Percentiles rank a stretch among this genome's conserved stretches.
Conservation (phyloP, 2,888 invertebrate genomes). For the Daptonema setosum region DNA sequence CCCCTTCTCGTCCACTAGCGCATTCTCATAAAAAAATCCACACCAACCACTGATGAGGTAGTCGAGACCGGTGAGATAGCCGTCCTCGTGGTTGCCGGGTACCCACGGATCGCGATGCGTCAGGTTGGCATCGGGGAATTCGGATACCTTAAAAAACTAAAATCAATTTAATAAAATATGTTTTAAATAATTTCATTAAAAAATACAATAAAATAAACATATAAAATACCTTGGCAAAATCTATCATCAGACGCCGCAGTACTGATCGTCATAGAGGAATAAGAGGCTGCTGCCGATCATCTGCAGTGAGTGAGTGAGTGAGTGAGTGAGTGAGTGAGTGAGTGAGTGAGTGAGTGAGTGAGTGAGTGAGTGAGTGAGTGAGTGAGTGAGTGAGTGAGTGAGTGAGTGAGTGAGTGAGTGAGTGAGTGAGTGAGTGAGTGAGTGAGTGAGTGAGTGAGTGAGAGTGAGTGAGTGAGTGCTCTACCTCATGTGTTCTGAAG, state of each 20-base stretch:
- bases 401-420: too few relatives aligned
- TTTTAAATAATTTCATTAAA: constrained; percentile 12
- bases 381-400: too few relatives aligned
- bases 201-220: constrained; percentile 39
- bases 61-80: constrained; percentile 72
- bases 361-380: too few relatives aligned
- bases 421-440: too few relatives aligned
- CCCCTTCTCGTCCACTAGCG: too few relatives aligned
- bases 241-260: constrained; percentile 81
- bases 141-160: not conserved
- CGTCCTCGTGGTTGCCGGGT: constrained; percentile 89
- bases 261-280: constrained; percentile 67
- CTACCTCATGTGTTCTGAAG: constrained; percentile 69
- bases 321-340: too few relatives aligned
- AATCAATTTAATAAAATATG: constrained; percentile 1
- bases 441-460: too few relatives aligned
- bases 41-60: constrained; percentile 53
- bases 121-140: constrained; percentile 28
- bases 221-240: constrained; percentile 73
- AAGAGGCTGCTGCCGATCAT: constrained; percentile 78
- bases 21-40: not conserved
- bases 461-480: too few relatives aligned
- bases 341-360: too few relatives aligned
- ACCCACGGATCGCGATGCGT: constrained; percentile 61
- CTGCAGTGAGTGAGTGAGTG: too few relatives aligned